Evolutionary conservation across 1,140 invertebrate genomes (phyloP).

Genomic region (Euglossa dilemma): DNA sequence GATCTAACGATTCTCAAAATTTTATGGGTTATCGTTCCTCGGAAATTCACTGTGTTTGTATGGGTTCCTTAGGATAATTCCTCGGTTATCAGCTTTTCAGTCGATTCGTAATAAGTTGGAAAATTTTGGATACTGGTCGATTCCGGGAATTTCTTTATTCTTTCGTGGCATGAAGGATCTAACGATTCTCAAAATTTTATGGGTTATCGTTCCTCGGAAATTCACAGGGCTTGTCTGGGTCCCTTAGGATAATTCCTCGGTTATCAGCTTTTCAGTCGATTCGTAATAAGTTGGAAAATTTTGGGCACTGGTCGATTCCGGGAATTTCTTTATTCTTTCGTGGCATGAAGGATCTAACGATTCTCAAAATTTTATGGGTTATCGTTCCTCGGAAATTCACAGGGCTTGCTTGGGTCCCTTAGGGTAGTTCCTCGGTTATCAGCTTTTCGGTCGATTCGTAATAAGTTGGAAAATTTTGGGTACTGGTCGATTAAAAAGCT

Average conservation of each 20-base stretch:
- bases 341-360: too few relatives aligned
- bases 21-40: constrained; percentile 25
- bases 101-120: not conserved
- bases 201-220: constrained; percentile 27
- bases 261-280: not conserved
- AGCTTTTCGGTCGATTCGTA: too few relatives aligned
- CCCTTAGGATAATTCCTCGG: not conserved
- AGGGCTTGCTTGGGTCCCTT: too few relatives aligned
- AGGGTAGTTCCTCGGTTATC: too few relatives aligned
- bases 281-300: not conserved
- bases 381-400: too few relatives aligned
- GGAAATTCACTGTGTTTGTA: not conserved
- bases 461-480: too few relatives aligned
- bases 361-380: too few relatives aligned
- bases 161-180: too few relatives aligned
- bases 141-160: too few relatives aligned
- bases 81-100: not conserved
- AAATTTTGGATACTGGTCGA: not conserved
- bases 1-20: too few relatives aligned
- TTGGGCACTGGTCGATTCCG: not conserved
- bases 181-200: not conserved
- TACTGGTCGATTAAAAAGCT: too few relatives aligned
- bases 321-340: too few relatives aligned
- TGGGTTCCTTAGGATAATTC: not conserved
- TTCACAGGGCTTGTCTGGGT: not conserved